Conservation (phyloP, 2,797 vertebrate genomes). For the Scolopax bukidnonensis region DNA sequence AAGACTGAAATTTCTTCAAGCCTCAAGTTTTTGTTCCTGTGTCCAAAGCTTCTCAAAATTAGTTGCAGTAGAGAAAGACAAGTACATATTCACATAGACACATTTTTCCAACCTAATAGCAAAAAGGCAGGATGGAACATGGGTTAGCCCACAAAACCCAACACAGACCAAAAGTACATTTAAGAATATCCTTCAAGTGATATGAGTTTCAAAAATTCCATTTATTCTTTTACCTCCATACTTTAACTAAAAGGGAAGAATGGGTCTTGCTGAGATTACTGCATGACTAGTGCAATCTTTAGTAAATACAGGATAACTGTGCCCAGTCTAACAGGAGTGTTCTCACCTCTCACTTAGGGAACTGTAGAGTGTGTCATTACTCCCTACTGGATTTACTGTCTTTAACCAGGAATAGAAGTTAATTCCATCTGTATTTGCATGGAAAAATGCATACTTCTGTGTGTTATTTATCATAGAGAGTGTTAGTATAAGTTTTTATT, state of each 20-base stretch:
- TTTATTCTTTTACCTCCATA: background rate
- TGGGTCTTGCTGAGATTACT: background rate
- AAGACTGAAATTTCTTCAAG: slow-evolving; percentile 14
- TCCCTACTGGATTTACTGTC: background rate
- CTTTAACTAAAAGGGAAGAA: background rate
- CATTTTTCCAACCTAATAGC: slow-evolving; percentile 7
- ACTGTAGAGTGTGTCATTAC: background rate
- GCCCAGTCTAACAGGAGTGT: background rate
- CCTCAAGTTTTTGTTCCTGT: background rate
- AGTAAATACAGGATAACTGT: background rate
- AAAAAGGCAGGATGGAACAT: slow-evolving; percentile 9
- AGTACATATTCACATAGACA: background rate
- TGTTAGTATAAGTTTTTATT: background rate
- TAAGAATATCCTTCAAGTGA: background rate
- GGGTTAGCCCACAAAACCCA: background rate
- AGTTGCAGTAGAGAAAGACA: background rate
- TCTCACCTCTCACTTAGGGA: background rate
- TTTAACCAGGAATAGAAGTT: background rate
- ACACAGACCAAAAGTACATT: background rate
- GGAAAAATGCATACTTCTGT: background rate
- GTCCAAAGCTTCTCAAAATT: slow-evolving; percentile 20
- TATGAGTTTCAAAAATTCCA: background rate
- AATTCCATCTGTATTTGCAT: background rate
- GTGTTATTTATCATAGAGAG: background rate
- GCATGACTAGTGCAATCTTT: background rate